Base-by-base conservation (phyloP, 1,140 invertebrate species). In the Atta colombica region DNA sequence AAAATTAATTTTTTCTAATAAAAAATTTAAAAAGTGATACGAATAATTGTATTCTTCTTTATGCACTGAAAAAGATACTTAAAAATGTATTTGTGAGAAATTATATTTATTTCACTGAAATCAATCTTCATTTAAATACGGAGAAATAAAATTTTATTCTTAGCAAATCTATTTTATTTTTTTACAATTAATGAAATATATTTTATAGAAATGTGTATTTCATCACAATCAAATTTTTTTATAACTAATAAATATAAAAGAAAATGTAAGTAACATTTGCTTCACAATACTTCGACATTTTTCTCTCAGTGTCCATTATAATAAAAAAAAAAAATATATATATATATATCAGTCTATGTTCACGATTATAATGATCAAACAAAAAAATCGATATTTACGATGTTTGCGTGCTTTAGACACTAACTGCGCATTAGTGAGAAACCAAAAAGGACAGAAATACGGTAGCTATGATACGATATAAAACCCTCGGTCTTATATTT, bases 401-500 rank as follows among this genome's bases (percentile, higher is more conserved):
- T 3, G 39, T 65, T 45, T 65, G 14, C n/a, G 49, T 55, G 49
- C 65, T 35, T 77, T 16, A n/a, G 39, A 77, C 60, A 45, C 12
- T 63, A 31, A 65, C 2, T 28, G 39, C 60, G 3, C 2, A 25
- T 63, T 49, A 65, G 60, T 8, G 45, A 31, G 21, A 49, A 63
- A 77, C 7, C 39, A 3, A 49, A 78, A 51, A 78, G 18, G 10
- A 60, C 58, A 49, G 21, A 65, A 18, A 21, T 5, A 21, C 18
- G n/a, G 35, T 45, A 21, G n/a, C 55, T 39, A 28, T 53, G 16
- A 21, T 60, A 35, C 28, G 31, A 51, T 39, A 63, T 16, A 4
- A 49, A 35, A 71, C 66, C 45, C 39, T 14, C 63, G 65, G 66
- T 14, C 51, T 66, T 82, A 63, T 55, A 45, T 72, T 74, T 85